Evolutionary conservation across 2,113 vertebrate species (phyloP), one percentile per base, ranked within the genome.

Genomic region (Calonectris borealis): DNA sequence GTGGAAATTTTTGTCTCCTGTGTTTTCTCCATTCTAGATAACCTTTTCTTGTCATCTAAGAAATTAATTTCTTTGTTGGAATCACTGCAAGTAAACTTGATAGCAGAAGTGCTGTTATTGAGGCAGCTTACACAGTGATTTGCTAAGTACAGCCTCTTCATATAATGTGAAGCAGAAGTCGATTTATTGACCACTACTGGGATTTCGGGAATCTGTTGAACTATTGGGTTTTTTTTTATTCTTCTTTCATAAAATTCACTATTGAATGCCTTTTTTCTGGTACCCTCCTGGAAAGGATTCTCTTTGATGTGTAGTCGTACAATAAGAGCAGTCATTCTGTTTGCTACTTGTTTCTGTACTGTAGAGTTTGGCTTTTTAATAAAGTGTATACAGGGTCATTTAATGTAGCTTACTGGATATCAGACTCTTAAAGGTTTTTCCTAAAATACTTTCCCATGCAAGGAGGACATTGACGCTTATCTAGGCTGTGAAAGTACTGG

Each of bases 61-160:
- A 98, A 98, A 98, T 98, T 98, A 98, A 98, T 98, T 98, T 98
- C 97, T 98, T 98, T 98, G 96, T 98, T 98, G 97, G 97, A 98
- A 97, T 98, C 97, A 96, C 95, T 98, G 98, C 96, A 97, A 96
- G 97, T 98, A 97, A 98, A 98, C 97, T 95, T 97, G 96, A 97
- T 97, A 98, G 96, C 97, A 96, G 94, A 94, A 97, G 94, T 97
- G 96, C 97, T 98, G 97, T 98, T 98, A 97, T 96, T 98, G 97
- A 98, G 95, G 93, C 94, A 96, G 94, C 96, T 97, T 97, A 97
- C 98, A 98, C 95, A 97, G 97, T 98, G 98, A 98, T 98, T 98
- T 98, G 96, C 97, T 97, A 97, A 98, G 95, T 98, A 98, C 96
- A 98, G 97, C 93, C 93, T 98, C 97, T 97, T 98, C 97, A 97